A percentile compares a stretch with the other conserved stretches of the same genome.
phyloP scores from a whole-genome alignment of 2,888 invertebrate genomes.

The Thymelicus acteon region DNA sequence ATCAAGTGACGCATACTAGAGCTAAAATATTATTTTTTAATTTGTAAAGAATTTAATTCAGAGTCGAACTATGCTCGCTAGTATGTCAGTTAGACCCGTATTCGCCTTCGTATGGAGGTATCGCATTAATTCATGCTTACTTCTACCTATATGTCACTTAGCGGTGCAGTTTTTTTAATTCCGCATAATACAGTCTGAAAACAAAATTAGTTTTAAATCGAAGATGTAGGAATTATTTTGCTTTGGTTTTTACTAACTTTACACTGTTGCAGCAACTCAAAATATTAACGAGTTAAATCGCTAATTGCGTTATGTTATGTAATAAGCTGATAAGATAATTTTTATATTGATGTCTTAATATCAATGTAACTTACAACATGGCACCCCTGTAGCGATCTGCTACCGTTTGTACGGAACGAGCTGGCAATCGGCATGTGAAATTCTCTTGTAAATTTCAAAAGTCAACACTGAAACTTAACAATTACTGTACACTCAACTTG shows the following conservation, averaged over 20 bases:
- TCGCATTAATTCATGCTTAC: conserved; percentile 5
- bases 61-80: background rate
- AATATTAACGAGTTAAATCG: background rate
- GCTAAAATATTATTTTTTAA: background rate
- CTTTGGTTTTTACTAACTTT: conserved; percentile 12
- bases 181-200: conserved; percentile 7
- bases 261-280: background rate
- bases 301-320: background rate
- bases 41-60: conserved; percentile 5
- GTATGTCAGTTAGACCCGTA: background rate
- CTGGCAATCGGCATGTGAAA: conserved; percentile 23
- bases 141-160: conserved; percentile 9
- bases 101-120: background rate
- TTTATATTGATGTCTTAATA: background rate
- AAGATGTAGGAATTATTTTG: conserved; percentile 5
- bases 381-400: conserved; percentile 24
- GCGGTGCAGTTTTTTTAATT: conserved; percentile 1
- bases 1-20: conserved; percentile 10
- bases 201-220: background rate
- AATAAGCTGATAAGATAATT: background rate
- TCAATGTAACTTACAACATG: conserved; percentile 29
- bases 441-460: conserved; percentile 13
- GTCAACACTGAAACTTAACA: conserved; percentile 10
- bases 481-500: conserved; percentile 14
- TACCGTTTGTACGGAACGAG: conserved; percentile 19